phyloP scores from a whole-genome alignment of 1,140 invertebrate genomes.

The Drosophila setifemur region DNA sequence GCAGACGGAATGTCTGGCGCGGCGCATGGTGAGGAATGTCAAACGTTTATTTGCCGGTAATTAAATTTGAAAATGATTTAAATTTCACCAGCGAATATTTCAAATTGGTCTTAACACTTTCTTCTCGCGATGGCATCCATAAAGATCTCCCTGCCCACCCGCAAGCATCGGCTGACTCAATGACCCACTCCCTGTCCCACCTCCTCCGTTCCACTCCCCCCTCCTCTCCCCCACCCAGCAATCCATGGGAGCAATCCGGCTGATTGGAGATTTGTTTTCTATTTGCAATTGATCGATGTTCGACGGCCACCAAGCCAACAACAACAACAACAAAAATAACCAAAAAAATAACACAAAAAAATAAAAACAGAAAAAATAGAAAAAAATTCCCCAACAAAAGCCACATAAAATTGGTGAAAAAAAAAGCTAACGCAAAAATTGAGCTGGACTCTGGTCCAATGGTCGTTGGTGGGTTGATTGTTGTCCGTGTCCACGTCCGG shows the following conservation, averaged over 20 bases:
- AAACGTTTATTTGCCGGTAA: slow-evolving; percentile 77
- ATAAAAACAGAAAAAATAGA: not conserved
- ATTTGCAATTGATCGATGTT: slow-evolving; percentile 70
- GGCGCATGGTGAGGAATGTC: slow-evolving; percentile 56
- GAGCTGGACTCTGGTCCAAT: slow-evolving; percentile 14
- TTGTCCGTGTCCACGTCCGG: slow-evolving; percentile 2
- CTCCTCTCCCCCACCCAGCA: not conserved
- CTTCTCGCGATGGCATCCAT: slow-evolving; percentile 32
- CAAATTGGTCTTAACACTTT: slow-evolving; percentile 72
- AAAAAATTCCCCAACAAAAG: no score
- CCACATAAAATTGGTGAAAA: slow-evolving; percentile 12
- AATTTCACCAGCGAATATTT: slow-evolving; percentile 71
- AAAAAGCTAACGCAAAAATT: slow-evolving; percentile 4
- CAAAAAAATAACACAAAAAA: not conserved
- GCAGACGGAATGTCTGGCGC: slow-evolving; percentile 41
- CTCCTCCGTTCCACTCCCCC: not conserved
- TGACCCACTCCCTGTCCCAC: no score
- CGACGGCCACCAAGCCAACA: slow-evolving; percentile 14
- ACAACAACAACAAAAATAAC: not conserved
- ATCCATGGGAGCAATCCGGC: slow-evolving; percentile 50
- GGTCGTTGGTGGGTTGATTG: not conserved
- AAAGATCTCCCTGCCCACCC: slow-evolving; percentile 36
- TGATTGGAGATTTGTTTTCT: slow-evolving; percentile 73
- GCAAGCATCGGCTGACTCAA: slow-evolving; percentile 26
- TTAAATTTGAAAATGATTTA: slow-evolving; percentile 79